Percentiles rank a stretch among this genome's conserved stretches.
These are phyloP conservation scores for Chelmon rostratus DNA, from an alignment of 2,797 vertebrate species.

Conservation along the genomic window DNA sequence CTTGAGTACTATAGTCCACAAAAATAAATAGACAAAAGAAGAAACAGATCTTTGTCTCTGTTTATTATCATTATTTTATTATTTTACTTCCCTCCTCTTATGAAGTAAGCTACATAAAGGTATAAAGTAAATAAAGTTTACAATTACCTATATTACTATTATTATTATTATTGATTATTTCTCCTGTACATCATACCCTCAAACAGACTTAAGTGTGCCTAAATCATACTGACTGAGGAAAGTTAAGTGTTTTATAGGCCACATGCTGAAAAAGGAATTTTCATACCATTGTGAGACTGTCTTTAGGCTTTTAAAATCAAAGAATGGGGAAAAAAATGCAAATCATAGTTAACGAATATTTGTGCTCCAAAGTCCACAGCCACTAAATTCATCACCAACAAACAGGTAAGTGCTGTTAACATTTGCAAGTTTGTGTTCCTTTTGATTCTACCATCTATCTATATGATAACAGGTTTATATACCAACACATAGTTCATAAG, in stretches of 20 bases:
- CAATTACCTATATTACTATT: too few relatives aligned
- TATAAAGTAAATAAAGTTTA: not conserved
- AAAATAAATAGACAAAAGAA: constrained; percentile 10
- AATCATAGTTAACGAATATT: not conserved
- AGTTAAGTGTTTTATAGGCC: not conserved
- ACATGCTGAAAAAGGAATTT: not conserved
- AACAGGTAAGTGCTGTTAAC: not conserved
- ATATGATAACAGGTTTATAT: constrained; percentile 41
- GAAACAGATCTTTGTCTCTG: not conserved
- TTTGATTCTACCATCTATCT: constrained; percentile 18
- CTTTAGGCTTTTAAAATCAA: too few relatives aligned
- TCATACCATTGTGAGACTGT: not conserved
- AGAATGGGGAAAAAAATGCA: not conserved
- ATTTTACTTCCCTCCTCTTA: not conserved
- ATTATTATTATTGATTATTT: not conserved
- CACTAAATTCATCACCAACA: not conserved
- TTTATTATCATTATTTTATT: not conserved
- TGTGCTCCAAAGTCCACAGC: not conserved
- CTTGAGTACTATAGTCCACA: constrained; percentile 10
- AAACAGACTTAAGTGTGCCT: not conserved
- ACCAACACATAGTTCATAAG: constrained; percentile 32
- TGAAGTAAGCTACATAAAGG: not conserved
- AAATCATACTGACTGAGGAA: not conserved
- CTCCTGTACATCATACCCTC: not conserved
- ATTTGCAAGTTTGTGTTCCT: not conserved